Conservation (phyloP, 2,888 invertebrate genomes). For the Caenorhabditis sp. region DNA sequence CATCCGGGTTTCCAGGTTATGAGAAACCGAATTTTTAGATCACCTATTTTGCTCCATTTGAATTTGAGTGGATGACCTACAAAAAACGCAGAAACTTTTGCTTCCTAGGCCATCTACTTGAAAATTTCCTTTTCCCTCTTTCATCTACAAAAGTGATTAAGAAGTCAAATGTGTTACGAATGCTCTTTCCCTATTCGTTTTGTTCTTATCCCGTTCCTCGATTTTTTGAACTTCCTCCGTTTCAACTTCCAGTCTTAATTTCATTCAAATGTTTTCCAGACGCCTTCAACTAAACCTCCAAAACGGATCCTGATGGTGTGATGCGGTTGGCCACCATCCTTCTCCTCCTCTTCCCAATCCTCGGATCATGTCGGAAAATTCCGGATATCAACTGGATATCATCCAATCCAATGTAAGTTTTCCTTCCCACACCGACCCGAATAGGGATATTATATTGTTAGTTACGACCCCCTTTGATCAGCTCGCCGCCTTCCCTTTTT, state of each 20-base stretch:
- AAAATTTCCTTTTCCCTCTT: too few species aligned
- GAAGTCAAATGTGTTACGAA: too few species aligned
- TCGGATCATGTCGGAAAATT: conserved; percentile 42
- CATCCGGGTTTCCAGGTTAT: too few species aligned
- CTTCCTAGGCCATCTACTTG: too few species aligned
- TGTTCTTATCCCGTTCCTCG: background rate
- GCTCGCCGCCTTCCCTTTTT: conserved; percentile 55
- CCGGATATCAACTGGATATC: conserved; percentile 60
- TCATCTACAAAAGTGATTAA: too few species aligned
- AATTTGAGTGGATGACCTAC: too few species aligned
- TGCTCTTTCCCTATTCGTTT: background rate
- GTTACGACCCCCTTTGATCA: conserved; percentile 57
- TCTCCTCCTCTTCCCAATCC: conserved; percentile 41
- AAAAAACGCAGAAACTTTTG: too few species aligned
- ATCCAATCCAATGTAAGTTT: conserved; percentile 57
- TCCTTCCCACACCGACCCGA: background rate
- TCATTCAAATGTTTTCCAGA: conserved; percentile 15
- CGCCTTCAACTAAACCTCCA: background rate
- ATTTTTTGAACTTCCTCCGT: background rate
- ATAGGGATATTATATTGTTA: conserved; percentile 3
- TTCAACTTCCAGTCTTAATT: background rate
- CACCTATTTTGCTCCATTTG: too few species aligned
- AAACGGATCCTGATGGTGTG: conserved; percentile 59
- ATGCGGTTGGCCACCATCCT: conserved; percentile 42
- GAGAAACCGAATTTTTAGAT: too few species aligned